Evolutionary conservation across 1,140 invertebrate genomes (phyloP).

Genomic region (Thaumatotibia leucotreta): DNA sequence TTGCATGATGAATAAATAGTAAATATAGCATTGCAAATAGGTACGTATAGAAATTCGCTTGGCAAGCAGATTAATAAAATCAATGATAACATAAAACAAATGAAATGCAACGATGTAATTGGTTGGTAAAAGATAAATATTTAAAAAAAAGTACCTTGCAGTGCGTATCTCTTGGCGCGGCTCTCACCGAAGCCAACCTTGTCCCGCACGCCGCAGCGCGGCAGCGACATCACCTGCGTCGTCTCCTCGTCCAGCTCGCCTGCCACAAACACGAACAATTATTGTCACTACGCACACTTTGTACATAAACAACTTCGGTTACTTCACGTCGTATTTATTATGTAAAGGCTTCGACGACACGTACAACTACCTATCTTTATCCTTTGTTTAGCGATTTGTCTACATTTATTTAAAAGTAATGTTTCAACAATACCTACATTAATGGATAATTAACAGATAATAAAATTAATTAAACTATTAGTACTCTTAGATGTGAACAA

Average conservation of each 20-base stretch:
- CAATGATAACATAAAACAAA: background rate
- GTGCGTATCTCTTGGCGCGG: conserved; percentile 89
- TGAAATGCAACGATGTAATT: no score
- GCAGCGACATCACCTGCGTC: conserved; percentile 84
- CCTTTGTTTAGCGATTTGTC: background rate
- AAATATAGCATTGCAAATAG: background rate
- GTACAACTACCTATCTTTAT: background rate
- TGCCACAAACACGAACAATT: conserved; percentile 39
- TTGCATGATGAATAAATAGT: background rate
- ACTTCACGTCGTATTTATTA: background rate
- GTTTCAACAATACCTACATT: background rate
- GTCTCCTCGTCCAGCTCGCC: conserved; percentile 88
- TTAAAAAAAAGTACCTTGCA: conserved; percentile 89
- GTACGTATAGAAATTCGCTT: background rate
- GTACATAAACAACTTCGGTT: background rate
- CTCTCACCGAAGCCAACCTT: conserved; percentile 88
- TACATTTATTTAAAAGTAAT: background rate
- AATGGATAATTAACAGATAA: background rate
- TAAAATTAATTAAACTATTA: background rate
- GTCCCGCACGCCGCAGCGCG: conserved; percentile 91
- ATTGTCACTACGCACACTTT: background rate
- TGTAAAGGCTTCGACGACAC: background rate
- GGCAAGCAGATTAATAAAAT: background rate
- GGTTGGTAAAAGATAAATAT: no score
- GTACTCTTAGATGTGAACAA: background rate